These are phyloP conservation scores for Apodemia hepburni DNA, from an alignment of 2,888 invertebrate species.

Conservation along the genomic window DNA sequence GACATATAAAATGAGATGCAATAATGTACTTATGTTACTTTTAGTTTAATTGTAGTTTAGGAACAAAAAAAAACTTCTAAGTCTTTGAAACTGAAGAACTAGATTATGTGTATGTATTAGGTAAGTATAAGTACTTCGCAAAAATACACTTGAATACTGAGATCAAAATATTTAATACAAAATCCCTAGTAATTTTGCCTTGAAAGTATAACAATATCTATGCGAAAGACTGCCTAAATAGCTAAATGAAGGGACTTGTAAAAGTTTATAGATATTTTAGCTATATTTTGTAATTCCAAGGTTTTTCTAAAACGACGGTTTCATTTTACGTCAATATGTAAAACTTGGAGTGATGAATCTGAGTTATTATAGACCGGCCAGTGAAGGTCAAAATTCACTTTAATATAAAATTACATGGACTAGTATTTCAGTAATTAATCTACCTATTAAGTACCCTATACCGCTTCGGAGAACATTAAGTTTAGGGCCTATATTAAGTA, in stretches of 20 bases:
- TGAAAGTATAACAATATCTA: neutral
- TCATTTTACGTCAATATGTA: conserved; percentile 7
- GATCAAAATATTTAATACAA: neutral
- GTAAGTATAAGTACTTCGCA: too few species aligned
- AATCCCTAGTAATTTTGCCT: neutral
- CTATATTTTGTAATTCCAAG: neutral
- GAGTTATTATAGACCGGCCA: conserved; percentile 41
- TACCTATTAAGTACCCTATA: conserved; percentile 79
- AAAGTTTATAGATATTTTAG: neutral
- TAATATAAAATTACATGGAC: conserved; percentile 69
- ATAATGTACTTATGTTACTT: neutral
- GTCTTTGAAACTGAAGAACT: neutral
- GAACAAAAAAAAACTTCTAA: neutral
- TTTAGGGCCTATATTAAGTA: conserved; percentile 56
- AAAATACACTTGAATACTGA: neutral
- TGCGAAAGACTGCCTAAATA: neutral
- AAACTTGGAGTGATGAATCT: neutral
- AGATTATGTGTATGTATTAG: too few species aligned
- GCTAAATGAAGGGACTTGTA: neutral
- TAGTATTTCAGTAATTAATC: conserved; percentile 75
- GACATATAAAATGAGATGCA: neutral
- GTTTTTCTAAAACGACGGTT: neutral
- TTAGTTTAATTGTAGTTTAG: neutral
- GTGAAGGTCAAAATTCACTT: conserved; percentile 67
- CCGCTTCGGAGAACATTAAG: conserved; percentile 73